phyloP scores from a whole-genome alignment of 2,113 vertebrate genomes.

The Sciurus niger region DNA sequence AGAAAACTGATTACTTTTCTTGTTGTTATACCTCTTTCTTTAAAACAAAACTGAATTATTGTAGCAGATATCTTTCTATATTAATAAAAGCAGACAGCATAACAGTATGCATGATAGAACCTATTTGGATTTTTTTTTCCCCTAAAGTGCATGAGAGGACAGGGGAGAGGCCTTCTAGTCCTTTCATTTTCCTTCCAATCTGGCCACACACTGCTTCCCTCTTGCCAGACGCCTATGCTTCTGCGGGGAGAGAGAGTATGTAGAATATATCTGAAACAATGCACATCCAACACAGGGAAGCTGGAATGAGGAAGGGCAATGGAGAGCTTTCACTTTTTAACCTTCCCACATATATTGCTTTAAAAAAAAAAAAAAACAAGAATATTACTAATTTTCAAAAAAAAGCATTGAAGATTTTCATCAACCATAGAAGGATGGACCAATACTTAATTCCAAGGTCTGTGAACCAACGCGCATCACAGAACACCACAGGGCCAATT shows the following conservation, averaged over 20 bases:
- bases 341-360: background rate
- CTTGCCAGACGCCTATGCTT: no score
- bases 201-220: no score
- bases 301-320: background rate
- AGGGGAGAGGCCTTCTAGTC: background rate
- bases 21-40: background rate
- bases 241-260: no score
- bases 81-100: background rate
- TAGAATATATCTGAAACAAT: background rate
- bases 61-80: background rate
- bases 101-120: background rate
- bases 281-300: background rate
- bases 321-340: background rate
- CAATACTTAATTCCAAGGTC: background rate
- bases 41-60: background rate
- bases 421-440: background rate
- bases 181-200: no score
- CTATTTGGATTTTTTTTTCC: background rate
- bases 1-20: background rate
- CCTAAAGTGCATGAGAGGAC: background rate
- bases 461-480: background rate
- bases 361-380: background rate
- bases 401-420: slow-evolving; percentile 15
- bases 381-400: slow-evolving; percentile 19
- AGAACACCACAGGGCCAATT: background rate